These are phyloP conservation scores for Hydrotaea cyrtoneurina DNA, from an alignment of 2,888 invertebrate genomes.

Conservation along the genomic window DNA sequence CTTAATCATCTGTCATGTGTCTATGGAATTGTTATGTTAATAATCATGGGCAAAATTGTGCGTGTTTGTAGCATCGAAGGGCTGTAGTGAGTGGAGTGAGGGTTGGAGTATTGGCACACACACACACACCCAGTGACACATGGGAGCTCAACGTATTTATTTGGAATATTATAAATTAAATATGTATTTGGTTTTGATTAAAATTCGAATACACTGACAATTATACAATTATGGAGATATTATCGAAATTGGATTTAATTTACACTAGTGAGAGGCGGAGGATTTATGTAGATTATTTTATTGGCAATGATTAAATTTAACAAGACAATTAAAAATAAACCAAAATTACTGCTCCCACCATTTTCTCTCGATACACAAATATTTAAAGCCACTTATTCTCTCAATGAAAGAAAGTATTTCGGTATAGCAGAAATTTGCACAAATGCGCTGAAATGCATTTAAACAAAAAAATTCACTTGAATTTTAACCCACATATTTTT, in stretches of 20 bases:
- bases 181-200: not conserved
- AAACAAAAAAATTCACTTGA: too few species aligned
- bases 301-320: too few species aligned
- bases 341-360: too few species aligned
- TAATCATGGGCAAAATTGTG: not conserved
- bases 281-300: too few species aligned
- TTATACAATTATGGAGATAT: not conserved
- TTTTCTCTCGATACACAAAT: too few species aligned
- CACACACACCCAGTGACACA: not conserved
- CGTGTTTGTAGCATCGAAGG: not conserved
- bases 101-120: not conserved
- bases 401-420: too few species aligned
- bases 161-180: not conserved
- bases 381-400: too few species aligned
- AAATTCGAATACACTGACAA: not conserved
- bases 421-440: too few species aligned
- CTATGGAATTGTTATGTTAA: not conserved
- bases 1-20: not conserved
- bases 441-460: too few species aligned
- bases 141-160: not conserved
- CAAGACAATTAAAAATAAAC: too few species aligned
- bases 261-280: not conserved
- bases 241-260: not conserved
- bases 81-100: not conserved
- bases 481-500: not conserved